Evolutionary conservation across 2,888 invertebrate species (phyloP), one percentile per base, ranked within the genome.

Genomic region (Hyppa rectilinea): DNA sequence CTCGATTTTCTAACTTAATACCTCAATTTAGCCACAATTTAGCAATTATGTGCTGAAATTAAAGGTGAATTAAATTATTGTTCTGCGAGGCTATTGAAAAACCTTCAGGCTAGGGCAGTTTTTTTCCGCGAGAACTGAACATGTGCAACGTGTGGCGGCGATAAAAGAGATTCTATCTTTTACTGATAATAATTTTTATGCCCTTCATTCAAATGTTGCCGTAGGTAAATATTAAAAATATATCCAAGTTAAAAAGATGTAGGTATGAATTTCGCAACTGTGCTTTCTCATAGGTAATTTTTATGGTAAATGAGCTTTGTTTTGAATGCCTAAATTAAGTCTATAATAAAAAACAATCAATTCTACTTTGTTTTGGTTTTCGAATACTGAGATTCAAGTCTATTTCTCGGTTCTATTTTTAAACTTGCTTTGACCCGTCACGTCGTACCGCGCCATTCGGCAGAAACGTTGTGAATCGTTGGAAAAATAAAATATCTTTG

Each of bases 331-430:
- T 26, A n/a, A 34, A 20, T 26, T 29, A 31, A 2, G 12, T 49
- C 23, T 38, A 67, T 2, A 49, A 20, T 7, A 38, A 2, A 2
- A 38, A 14, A 17, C 2, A 56, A n/a, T 53, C 36, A 7, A 61
- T 53, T 53, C 26, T 3, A 53, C 12, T 36, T n/a, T 7, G 3
- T 26, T 52, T 61, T 53, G 14, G 20, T 49, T 62, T 62, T 53
- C 2, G n/a, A 14, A 26, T 20, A 36, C 20, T 9, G 14, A 20
- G 4, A 36, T 61, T 53, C 4, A 36, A 20, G 20, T 34, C 12
- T 20, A 9, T 36, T 62, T 36, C n/a, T 49, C 3, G 26, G 17
- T 26, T 49, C 26, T 31, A 17, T 63, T 63, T 12, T 23, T 4
- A 43, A 31, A 10, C 3, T 61, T 60, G 23, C 61, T 61, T 23